phyloP scores from a whole-genome alignment of 2,113 vertebrate species.

The Parotia lawesii region DNA sequence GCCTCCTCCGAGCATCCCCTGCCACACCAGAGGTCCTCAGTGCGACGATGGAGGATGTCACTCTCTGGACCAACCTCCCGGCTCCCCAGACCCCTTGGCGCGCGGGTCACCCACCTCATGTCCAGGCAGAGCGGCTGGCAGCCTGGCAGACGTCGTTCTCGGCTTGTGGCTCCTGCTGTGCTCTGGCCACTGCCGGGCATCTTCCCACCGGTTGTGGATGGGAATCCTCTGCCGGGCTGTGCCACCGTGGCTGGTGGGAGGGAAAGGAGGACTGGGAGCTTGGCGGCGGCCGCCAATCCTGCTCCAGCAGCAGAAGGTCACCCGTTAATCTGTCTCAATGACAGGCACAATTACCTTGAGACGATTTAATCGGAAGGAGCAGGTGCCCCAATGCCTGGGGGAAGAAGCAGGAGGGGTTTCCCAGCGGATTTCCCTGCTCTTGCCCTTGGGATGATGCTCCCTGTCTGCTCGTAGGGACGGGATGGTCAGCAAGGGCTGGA shows the following conservation, averaged over 20 bases:
- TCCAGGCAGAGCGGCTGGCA: neutral
- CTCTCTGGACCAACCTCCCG: neutral
- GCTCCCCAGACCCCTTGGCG: neutral
- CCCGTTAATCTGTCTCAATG: constrained; percentile 68
- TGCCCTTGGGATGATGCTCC: neutral
- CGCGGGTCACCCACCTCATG: constrained; percentile 10
- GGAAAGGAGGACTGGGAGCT: neutral
- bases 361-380: constrained; percentile 55
- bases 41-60: fast-evolving
- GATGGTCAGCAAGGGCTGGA: neutral
- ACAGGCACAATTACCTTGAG: constrained; percentile 68
- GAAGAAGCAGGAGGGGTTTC: constrained; percentile 15
- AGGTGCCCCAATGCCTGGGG: neutral
- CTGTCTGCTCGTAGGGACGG: neutral
- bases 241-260: neutral
- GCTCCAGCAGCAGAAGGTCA: constrained; percentile 51
- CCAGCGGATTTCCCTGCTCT: neutral
- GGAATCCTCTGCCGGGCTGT: neutral
- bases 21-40: neutral
- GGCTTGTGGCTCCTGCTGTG: neutral
- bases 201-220: neutral
- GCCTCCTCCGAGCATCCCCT: neutral
- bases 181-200: neutral
- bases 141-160: neutral
- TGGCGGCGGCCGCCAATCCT: neutral